phyloP scores from a whole-genome alignment of 1,140 invertebrate genomes.

The Heterodera schachtii region DNA sequence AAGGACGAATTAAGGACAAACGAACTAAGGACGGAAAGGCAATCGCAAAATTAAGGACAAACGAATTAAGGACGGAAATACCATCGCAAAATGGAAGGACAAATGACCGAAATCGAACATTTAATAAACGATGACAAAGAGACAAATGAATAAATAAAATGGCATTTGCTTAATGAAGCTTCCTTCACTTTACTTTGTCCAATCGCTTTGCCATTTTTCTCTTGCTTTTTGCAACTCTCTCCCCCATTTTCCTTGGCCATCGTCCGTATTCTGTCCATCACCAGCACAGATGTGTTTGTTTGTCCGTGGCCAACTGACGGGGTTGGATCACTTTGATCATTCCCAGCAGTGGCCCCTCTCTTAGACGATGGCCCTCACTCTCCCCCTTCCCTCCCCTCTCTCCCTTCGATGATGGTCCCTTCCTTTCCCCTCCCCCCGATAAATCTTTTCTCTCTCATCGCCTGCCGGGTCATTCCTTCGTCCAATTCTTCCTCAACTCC shows the following conservation, averaged over 20 bases:
- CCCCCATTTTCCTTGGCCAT: conserved; percentile 11
- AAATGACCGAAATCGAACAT: too few relatives aligned
- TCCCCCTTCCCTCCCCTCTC: conserved; percentile 1
- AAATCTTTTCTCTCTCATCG: neutral
- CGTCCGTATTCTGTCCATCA: neutral
- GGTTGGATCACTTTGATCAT: neutral
- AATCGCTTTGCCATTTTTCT: neutral
- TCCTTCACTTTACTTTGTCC: too few relatives aligned
- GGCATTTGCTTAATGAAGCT: too few relatives aligned
- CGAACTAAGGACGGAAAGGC: too few relatives aligned
- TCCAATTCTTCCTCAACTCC: neutral
- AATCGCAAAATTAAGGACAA: too few relatives aligned
- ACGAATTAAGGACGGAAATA: too few relatives aligned
- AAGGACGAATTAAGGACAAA: too few relatives aligned
- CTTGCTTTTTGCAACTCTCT: neutral
- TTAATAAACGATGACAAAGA: too few relatives aligned
- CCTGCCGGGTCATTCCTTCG: neutral
- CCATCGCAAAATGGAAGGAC: too few relatives aligned
- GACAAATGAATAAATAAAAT: too few relatives aligned
- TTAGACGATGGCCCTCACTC: too few relatives aligned
- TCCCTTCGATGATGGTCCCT: neutral
- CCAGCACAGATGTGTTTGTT: conserved; percentile 25
- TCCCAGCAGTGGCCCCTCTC: neutral
- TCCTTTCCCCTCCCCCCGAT: neutral
- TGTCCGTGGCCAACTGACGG: conserved; percentile 9